These are phyloP conservation scores for Drosophila trapezifrons DNA, from an alignment of 1,140 invertebrate species.

Conservation along the genomic window DNA sequence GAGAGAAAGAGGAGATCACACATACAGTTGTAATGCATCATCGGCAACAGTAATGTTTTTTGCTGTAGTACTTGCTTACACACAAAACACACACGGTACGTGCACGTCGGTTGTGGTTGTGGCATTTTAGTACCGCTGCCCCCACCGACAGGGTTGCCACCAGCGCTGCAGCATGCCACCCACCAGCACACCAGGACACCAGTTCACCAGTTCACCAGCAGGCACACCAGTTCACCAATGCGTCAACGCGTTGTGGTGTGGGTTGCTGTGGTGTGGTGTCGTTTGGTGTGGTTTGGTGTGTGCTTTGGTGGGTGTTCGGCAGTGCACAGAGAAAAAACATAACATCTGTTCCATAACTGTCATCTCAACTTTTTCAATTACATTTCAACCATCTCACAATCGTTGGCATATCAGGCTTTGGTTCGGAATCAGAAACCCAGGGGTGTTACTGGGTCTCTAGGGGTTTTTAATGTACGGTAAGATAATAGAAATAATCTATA, in stretches of 20 bases:
- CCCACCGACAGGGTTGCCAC: conserved; percentile 49
- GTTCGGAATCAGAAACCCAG: neutral
- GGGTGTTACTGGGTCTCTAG: neutral
- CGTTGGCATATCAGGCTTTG: conserved; percentile 17
- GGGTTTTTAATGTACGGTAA: neutral
- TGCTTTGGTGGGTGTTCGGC: conserved; percentile 16
- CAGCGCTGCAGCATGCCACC: conserved; percentile 18
- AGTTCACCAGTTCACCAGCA: neutral
- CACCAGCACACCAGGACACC: conserved; percentile 14
- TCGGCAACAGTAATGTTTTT: conserved; percentile 76
- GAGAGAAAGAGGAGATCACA: conserved; percentile 82
- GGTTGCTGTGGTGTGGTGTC: neutral
- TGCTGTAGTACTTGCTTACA: conserved; percentile 69
- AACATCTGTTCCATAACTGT: conserved; percentile 29
- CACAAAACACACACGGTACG: conserved; percentile 79
- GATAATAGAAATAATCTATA: too few species aligned
- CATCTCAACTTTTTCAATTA: conserved; percentile 38
- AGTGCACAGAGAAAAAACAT: conserved; percentile 43
- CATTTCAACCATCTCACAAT: conserved; percentile 7
- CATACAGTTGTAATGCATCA: conserved; percentile 82
- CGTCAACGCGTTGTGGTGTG: conserved; percentile 7
- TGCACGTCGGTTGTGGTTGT: conserved; percentile 61
- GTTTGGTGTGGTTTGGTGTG: conserved; percentile 1
- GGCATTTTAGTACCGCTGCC: conserved; percentile 34
- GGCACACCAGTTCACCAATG: conserved; percentile 1